phyloP scores from a whole-genome alignment of 2,797 vertebrate species.

The Neopelma chrysocephalum region DNA sequence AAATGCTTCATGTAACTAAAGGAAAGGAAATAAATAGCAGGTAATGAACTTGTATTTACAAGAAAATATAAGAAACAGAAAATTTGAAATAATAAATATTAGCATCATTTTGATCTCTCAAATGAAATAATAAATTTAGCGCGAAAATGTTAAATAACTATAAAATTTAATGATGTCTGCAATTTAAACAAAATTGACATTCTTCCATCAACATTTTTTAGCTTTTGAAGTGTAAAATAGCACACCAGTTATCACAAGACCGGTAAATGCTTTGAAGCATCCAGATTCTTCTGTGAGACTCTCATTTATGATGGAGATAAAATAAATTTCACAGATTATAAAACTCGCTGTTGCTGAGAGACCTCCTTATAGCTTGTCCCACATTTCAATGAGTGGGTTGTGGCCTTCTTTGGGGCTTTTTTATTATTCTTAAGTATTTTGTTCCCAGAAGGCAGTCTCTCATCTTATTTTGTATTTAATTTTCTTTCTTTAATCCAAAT shows the following conservation, averaged over 20 bases:
- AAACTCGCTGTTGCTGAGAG: neutral
- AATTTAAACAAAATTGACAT: neutral
- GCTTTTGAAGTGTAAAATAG: neutral
- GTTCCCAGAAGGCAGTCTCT: fast-evolving
- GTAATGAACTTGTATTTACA: neutral
- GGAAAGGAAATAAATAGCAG: neutral
- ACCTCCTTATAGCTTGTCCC: neutral
- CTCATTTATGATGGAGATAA: neutral
- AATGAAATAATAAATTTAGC: neutral
- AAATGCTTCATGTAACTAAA: neutral
- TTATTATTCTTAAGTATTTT: neutral
- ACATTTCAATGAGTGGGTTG: neutral
- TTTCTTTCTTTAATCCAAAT: neutral
- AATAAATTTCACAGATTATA: neutral
- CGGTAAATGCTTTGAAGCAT: neutral
- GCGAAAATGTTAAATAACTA: neutral
- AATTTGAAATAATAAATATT: neutral
- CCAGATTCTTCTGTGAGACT: neutral
- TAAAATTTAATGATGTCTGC: neutral
- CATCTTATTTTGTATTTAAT: fast-evolving
- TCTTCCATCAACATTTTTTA: neutral
- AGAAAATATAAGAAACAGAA: neutral
- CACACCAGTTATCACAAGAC: neutral
- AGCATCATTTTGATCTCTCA: neutral
- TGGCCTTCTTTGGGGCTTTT: neutral